Base-by-base conservation (phyloP, 2,797 vertebrate genomes). In the Benthosema pterotum region DNA sequence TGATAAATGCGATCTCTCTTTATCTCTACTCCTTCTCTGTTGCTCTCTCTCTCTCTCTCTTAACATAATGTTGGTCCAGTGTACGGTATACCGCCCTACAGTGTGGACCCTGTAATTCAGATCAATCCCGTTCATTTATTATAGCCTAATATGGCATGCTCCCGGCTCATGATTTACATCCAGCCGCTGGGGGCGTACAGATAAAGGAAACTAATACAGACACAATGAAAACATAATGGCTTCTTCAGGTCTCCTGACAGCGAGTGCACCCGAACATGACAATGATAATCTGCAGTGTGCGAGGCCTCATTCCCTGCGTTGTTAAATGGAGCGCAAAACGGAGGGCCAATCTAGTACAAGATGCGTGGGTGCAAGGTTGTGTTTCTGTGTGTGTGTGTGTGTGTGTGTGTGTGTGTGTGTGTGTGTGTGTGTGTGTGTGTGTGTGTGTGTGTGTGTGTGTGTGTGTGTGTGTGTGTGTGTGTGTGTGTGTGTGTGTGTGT, bases 151-250 rank as follows among this genome's bases (percentile, higher is more conserved):
- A 74, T 77, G 55, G 75, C 67, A 63, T 56, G 70, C n/a, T 70
- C 42, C 57, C 52, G 61, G 9, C 60, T 49, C 43, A 11, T 73
- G 77, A 83, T 83, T 84, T 82, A 83, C 67, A 80, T 82, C 72
- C 71, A 43, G 57, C 58, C 32, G 58, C 65, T 72, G 56, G 75
- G 57, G 69, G 65, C 15, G 46, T 25, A 25, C 47, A 15, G 85
- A 90, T 82, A 85, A 81, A 71, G 8, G 28, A 43, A 67, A 56
- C 55, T 57, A 75, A 73, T 74, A 55, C 77, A 75, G 57, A n/a
- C 0, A 67, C 85, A 77, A 69, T 87, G 70, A 69, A 74, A 78
- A 78, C 60, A 54, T 82, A 81, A 88, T 80, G 65, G 75, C 49
- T 63, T 78, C 60, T 49, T 72, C 60, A 62, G 67, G 32, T 9